Evolutionary conservation across 2,888 invertebrate genomes (phyloP).

Genomic region (Caenorhabditis sulstoni): DNA sequence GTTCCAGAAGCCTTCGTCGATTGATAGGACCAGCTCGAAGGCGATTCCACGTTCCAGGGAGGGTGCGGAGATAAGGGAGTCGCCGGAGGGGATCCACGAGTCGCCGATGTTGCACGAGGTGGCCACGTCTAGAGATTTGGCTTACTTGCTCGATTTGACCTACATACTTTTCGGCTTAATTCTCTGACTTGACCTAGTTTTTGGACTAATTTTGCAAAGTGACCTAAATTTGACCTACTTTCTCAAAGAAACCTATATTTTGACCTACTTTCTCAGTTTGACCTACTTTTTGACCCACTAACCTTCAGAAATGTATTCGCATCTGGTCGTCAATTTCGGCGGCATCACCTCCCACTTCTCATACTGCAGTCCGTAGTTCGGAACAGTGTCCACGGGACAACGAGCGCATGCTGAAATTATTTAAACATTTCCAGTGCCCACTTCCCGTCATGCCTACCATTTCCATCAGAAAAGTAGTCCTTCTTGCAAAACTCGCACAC

Average conservation of each 20-base stretch:
- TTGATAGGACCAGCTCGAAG: constrained; percentile 82
- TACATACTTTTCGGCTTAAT: too few relatives aligned
- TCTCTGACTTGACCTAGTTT: too few relatives aligned
- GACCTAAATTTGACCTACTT: too few relatives aligned
- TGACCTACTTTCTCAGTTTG: too few relatives aligned
- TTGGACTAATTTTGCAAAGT: constrained; percentile 81
- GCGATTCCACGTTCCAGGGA: constrained; percentile 83
- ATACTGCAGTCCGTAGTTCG: constrained; percentile 83
- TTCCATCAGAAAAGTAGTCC: constrained; percentile 82
- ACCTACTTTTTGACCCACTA: constrained; percentile 31
- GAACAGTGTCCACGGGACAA: constrained; percentile 83
- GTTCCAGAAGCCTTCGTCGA: constrained; percentile 82
- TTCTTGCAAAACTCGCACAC: constrained; percentile 83
- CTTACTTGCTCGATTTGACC: too few relatives aligned
- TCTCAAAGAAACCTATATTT: too few relatives aligned
- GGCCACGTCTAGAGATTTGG: constrained; percentile 57
- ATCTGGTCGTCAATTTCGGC: constrained; percentile 82
- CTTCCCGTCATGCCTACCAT: constrained; percentile 56
- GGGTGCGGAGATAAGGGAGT: constrained; percentile 82
- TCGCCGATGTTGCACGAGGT: constrained; percentile 75
- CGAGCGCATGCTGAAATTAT: constrained; percentile 78
- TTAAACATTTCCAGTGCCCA: background rate
- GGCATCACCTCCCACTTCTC: constrained; percentile 83
- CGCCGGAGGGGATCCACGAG: constrained; percentile 83
- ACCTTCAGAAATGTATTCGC: constrained; percentile 82